Base-by-base conservation (phyloP, 1,140 invertebrate genomes). In the Bacillus rossius region DNA sequence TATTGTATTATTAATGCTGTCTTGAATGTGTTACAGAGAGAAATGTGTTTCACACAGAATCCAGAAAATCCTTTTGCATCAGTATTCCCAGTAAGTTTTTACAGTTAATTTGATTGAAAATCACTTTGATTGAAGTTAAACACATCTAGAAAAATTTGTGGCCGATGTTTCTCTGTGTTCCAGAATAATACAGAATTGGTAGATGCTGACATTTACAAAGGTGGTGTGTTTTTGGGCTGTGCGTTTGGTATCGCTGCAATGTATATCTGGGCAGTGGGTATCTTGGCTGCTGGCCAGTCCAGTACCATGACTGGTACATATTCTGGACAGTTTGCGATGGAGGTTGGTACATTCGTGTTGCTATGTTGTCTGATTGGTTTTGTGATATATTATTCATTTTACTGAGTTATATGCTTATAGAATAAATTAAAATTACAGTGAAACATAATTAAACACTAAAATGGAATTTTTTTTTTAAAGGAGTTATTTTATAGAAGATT, bases 191-290 rank as follows among this genome's bases (percentile, higher is more conserved):
- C 19, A 22, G 69, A 81, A 8, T 67, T 74, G 0, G 78, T 89
- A n/a, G 77, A 86, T 53, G 85, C 87, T 4, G 88, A 92, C 75
- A 82, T 94, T 41, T 94, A 89, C 67, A 89, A 84, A 69, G 89
- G 89, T 50, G 91, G 91, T 5, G 81, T 94, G 43, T 94, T 88
- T 66, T 76, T 95, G 2, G 92, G 92, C 14, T 94, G 92, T 71
- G 76, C 85, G 54, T 95, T 90, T 73, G 92, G 92, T 4, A 68
- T 81, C 1, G 78, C 80, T 1, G 88, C 91, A 4, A 86, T 94
- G 82, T 91, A 92, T 66, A 90, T 96, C 64, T 96, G 92, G 92
- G 91, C 86, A 1, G 77, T 95, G 41, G 92, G 92, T 53, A 93
- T 96, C 67, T 75, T 96, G 59, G 92, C 92, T 45, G 91, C 91